phyloP scores from a whole-genome alignment of 2,888 invertebrate genomes.

The Eristalis arbustorum region DNA sequence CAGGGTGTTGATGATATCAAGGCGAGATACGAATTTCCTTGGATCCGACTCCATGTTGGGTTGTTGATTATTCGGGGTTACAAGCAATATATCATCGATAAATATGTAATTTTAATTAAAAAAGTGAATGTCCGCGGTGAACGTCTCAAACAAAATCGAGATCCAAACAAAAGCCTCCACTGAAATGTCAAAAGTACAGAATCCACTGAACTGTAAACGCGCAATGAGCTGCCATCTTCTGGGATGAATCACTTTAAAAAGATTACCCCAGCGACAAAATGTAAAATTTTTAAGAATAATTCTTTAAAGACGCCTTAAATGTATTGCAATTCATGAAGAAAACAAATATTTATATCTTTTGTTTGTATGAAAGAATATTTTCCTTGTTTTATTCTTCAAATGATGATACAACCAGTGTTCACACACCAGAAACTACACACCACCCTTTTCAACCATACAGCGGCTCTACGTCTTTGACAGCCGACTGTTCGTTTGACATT shows the following conservation, averaged over 20 bases:
- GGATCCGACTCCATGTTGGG: constrained; percentile 71
- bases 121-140: background rate
- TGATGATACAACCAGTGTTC: too few relatives aligned
- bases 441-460: constrained; percentile 6
- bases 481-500: constrained; percentile 2
- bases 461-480: constrained; percentile 32
- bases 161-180: background rate
- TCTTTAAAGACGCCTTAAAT: too few relatives aligned
- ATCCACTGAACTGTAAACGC: background rate
- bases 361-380: too few relatives aligned
- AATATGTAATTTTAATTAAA: background rate
- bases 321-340: too few relatives aligned
- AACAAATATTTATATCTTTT: too few relatives aligned
- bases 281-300: too few relatives aligned
- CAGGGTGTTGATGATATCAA: constrained; percentile 73
- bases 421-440: too few relatives aligned
- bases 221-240: background rate
- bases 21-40: constrained; percentile 71
- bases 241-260: background rate
- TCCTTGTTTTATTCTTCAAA: too few relatives aligned
- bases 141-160: background rate
- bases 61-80: background rate
- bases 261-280: too few relatives aligned
- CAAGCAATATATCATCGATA: background rate
- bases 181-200: background rate